Conservation (phyloP, 2,113 vertebrate species). For the Melospiza georgiana region DNA sequence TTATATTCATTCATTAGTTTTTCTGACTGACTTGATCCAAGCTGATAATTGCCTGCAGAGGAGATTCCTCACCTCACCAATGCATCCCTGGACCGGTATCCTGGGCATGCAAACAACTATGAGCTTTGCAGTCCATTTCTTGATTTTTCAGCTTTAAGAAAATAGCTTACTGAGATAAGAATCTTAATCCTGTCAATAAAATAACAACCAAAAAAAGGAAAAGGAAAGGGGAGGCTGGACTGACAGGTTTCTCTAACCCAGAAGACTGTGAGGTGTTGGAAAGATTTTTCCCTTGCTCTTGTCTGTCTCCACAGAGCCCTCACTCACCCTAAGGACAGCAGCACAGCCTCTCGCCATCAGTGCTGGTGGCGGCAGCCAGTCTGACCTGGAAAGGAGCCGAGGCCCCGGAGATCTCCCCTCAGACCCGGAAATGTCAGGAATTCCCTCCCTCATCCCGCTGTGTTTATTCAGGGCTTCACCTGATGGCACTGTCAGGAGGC, state of each 20-base stretch:
- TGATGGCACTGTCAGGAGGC: slow-evolving; percentile 70
- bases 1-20: background rate
- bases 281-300: slow-evolving; percentile 14
- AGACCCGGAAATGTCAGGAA: slow-evolving; percentile 76
- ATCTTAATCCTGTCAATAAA: slow-evolving; percentile 51
- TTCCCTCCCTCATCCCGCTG: slow-evolving; percentile 47
- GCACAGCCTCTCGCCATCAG: slow-evolving; percentile 34
- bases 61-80: background rate
- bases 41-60: background rate
- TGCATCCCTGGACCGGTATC: accelerated
- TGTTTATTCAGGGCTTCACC: slow-evolving; percentile 71
- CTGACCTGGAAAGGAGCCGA: slow-evolving; percentile 80
- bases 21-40: background rate
- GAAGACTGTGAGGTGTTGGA: background rate
- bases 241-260: slow-evolving; percentile 3
- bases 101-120: accelerated
- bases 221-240: background rate
- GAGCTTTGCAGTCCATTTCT: background rate
- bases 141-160: slow-evolving; percentile 30
- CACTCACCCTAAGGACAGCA: slow-evolving; percentile 7
- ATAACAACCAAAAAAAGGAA: background rate
- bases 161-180: slow-evolving; percentile 2
- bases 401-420: slow-evolving; percentile 67
- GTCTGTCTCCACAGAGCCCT: slow-evolving; percentile 9
- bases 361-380: slow-evolving; percentile 79